Conservation (phyloP, 2,888 invertebrate genomes). For the Chirona hameri region DNA sequence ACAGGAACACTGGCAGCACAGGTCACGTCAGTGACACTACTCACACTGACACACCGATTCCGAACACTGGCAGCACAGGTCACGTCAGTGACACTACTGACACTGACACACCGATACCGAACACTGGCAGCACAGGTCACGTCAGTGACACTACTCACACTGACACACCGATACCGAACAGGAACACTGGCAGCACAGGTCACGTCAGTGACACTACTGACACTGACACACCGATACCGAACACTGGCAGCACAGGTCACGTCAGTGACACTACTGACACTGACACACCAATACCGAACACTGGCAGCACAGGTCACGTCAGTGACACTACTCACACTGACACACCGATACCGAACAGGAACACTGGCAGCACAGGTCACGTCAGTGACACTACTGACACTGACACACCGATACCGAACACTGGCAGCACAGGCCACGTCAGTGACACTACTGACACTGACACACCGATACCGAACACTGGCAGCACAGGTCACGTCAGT, state of each 20-base stretch:
- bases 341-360: constrained; percentile 96
- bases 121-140: constrained; percentile 57
- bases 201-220: too few relatives aligned
- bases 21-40: too few relatives aligned
- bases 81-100: too few relatives aligned
- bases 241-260: constrained; percentile 57
- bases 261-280: too few relatives aligned
- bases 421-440: constrained; percentile 50
- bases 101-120: constrained; percentile 89
- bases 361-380: constrained; percentile 51
- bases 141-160: constrained; percentile 61
- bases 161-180: constrained; percentile 94
- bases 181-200: constrained; percentile 53
- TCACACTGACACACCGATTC: constrained; percentile 96
- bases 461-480: constrained; percentile 90
- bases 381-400: too few relatives aligned
- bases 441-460: too few relatives aligned
- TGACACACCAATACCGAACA: constrained; percentile 90
- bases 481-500: too few relatives aligned
- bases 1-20: constrained; percentile 66
- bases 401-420: constrained; percentile 90
- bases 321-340: constrained; percentile 65
- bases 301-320: constrained; percentile 50
- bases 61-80: constrained; percentile 65
- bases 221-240: constrained; percentile 89